phyloP scores from a whole-genome alignment of 2,797 vertebrate genomes.

The Coranthus polyacanthus region DNA sequence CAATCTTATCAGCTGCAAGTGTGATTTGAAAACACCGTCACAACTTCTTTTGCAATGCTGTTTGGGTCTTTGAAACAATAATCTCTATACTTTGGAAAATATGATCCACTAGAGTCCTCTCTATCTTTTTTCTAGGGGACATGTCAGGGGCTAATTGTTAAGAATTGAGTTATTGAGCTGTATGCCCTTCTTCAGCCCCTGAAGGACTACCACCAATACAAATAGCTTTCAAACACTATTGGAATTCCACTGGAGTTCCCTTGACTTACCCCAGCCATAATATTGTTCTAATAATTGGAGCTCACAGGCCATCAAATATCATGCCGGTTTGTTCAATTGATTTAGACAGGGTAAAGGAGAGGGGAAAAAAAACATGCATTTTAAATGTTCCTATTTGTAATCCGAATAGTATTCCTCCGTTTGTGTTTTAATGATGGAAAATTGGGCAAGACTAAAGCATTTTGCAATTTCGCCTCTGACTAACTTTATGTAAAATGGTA shows the following conservation, averaged over 20 bases:
- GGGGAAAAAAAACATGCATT: conserved; percentile 53
- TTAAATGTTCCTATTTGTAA: conserved; percentile 74
- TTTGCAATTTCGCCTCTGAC: conserved; percentile 69
- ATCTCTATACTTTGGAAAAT: conserved; percentile 70
- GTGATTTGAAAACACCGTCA: conserved; percentile 52
- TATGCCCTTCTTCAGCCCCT: conserved; percentile 84
- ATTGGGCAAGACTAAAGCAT: conserved; percentile 49
- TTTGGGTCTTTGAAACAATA: conserved; percentile 63
- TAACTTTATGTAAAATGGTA: conserved; percentile 54
- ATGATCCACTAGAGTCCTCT: conserved; percentile 73
- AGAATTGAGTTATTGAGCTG: conserved; percentile 88
- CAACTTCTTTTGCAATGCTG: conserved; percentile 36
- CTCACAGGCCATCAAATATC: conserved; percentile 86
- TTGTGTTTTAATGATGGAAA: conserved; percentile 69
- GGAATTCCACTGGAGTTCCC: conserved; percentile 79
- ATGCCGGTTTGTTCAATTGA: conserved; percentile 85
- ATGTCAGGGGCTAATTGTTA: conserved; percentile 87
- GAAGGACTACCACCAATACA: conserved; percentile 84
- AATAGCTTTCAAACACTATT: conserved; percentile 82
- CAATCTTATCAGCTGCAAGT: conserved; percentile 56
- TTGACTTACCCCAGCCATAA: conserved; percentile 80
- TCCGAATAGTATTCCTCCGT: conserved; percentile 64
- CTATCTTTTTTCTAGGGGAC: conserved; percentile 77
- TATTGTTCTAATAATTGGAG: conserved; percentile 87
- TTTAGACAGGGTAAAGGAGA: conserved; percentile 76